These are phyloP conservation scores for Rhabditoides inermis DNA, from an alignment of 2,888 invertebrate genomes.

Conservation along the genomic window DNA sequence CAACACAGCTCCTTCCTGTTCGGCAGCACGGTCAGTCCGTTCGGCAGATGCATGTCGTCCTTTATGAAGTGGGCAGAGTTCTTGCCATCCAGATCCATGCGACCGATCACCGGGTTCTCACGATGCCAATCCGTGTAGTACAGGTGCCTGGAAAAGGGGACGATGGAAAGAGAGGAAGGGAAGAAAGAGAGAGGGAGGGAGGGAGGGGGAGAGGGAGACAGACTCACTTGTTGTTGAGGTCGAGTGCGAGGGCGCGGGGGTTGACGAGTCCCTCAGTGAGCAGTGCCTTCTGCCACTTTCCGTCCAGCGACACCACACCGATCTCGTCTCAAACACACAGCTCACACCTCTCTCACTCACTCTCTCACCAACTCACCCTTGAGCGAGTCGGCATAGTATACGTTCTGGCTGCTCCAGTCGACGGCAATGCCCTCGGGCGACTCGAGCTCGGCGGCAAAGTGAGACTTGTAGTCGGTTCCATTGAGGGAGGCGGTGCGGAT, in stretches of 20 bases:
- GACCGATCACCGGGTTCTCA: conserved; percentile 78
- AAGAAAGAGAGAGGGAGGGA: too few species aligned
- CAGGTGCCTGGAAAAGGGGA: conserved; percentile 66
- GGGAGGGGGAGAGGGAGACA: neutral
- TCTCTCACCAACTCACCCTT: conserved; percentile 4
- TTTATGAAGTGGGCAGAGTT: conserved; percentile 57
- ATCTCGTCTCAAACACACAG: conserved; percentile 56
- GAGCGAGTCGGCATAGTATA: conserved; percentile 89
- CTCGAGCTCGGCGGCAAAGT: conserved; percentile 57
- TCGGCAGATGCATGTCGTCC: conserved; percentile 69
- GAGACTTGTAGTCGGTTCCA: conserved; percentile 42
- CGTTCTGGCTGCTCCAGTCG: conserved; percentile 78
- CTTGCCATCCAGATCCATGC: conserved; percentile 84
- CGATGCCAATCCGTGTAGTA: conserved; percentile 98
- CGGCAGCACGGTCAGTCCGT: conserved; percentile 73
- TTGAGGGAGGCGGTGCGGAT: conserved; percentile 45
- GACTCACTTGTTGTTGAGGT: conserved; percentile 61
- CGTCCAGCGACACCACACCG: conserved; percentile 77
- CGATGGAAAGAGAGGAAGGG: neutral
- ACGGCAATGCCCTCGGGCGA: conserved; percentile 87
- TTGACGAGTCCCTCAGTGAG: conserved; percentile 72
- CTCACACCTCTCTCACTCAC: neutral
- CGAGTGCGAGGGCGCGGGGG: conserved; percentile 88
- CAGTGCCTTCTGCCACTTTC: conserved; percentile 64
- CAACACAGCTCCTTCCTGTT: conserved; percentile 70